phyloP scores from a whole-genome alignment of 1,140 invertebrate species.

The Drosophila erecta region DNA sequence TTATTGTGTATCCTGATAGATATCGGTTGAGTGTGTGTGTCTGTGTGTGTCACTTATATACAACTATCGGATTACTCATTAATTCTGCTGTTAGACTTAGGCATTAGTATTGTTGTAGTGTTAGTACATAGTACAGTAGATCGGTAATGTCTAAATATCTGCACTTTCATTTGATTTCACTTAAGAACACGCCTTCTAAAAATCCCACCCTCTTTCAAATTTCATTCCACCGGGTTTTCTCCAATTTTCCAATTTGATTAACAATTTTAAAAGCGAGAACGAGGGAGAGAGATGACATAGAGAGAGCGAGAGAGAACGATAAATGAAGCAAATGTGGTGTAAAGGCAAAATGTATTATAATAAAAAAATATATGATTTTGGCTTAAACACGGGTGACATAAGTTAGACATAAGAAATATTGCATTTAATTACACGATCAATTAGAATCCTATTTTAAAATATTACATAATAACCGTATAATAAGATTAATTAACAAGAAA shows the following conservation, averaged over 20 bases:
- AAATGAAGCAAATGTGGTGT: conserved; percentile 1
- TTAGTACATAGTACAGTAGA: conserved; percentile 41
- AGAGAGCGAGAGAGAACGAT: neutral
- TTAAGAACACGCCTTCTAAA: conserved; percentile 5
- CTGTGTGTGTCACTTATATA: conserved; percentile 35
- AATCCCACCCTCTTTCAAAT: neutral
- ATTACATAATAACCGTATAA: conserved; percentile 64
- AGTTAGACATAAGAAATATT: conserved; percentile 60
- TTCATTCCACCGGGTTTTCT: neutral
- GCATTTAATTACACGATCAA: conserved; percentile 64
- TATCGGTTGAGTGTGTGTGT: conserved; percentile 11
- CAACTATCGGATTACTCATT: conserved; percentile 46
- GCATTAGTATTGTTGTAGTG: conserved; percentile 34
- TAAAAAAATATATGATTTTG: conserved; percentile 33
- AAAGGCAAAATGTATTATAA: conserved; percentile 13
- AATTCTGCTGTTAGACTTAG: conserved; percentile 42
- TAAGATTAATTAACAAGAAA: conserved; percentile 73
- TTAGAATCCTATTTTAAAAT: conserved; percentile 61
- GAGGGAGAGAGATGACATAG: neutral
- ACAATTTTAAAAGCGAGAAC: neutral
- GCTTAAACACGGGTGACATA: conserved; percentile 49
- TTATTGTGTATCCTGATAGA: conserved; percentile 47
- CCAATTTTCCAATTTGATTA: conserved; percentile 3
- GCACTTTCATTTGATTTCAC: conserved; percentile 39
- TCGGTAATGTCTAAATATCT: conserved; percentile 25